Evolutionary conservation across 2,888 invertebrate species (phyloP).

Genomic region (Drosophila stalkeri): DNA sequence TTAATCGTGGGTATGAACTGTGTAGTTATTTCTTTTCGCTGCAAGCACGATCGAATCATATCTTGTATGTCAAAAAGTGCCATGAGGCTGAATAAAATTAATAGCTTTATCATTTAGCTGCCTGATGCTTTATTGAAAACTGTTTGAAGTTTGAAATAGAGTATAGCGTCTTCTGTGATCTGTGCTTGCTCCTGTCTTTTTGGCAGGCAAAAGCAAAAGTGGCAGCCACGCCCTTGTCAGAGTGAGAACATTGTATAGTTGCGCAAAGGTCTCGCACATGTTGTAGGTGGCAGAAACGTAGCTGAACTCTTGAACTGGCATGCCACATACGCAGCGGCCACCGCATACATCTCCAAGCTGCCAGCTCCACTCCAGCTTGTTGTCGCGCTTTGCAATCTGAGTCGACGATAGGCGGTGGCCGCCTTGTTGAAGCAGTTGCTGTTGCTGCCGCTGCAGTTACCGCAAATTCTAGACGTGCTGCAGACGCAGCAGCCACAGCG

Average conservation of each 20-base stretch:
- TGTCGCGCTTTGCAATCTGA: slow-evolving; percentile 47
- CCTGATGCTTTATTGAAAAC: neutral
- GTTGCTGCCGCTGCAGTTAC: slow-evolving; percentile 14
- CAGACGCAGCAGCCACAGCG: slow-evolving; percentile 17
- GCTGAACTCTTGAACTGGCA: slow-evolving; percentile 71
- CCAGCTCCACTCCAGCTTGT: slow-evolving; percentile 16
- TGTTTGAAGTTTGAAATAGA: neutral
- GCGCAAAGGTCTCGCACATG: slow-evolving; percentile 22
- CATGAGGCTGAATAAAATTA: neutral
- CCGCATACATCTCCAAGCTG: slow-evolving; percentile 9
- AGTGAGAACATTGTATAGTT: slow-evolving; percentile 38
- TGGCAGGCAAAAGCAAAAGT: slow-evolving; percentile 39
- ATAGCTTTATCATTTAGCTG: slow-evolving; percentile 2
- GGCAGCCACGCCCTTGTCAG: slow-evolving; percentile 41
- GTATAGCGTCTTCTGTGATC: neutral
- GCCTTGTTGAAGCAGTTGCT: slow-evolving; percentile 37
- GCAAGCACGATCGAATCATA: neutral
- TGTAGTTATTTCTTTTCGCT: neutral
- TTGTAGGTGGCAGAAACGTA: slow-evolving; percentile 63
- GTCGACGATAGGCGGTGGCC: slow-evolving; percentile 39
- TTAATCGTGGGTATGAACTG: slow-evolving; percentile 12
- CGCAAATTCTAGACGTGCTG: slow-evolving; percentile 64
- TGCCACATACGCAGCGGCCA: slow-evolving; percentile 52
- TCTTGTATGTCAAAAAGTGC: neutral
- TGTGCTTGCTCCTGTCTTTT: neutral